Conservation (phyloP, 2,797 vertebrate species). For the Phoxinus dragarum region DNA sequence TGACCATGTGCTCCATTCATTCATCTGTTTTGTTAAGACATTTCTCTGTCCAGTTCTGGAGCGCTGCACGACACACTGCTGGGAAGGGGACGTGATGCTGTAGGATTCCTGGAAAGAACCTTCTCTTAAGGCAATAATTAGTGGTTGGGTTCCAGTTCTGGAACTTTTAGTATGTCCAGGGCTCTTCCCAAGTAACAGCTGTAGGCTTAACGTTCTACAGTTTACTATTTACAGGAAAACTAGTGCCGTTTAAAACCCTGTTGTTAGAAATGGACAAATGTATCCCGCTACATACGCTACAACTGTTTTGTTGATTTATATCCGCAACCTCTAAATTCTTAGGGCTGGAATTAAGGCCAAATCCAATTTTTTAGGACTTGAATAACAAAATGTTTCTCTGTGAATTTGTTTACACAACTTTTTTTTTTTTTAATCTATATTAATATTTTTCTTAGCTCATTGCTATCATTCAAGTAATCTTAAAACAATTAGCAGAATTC, state of each 20-base stretch:
- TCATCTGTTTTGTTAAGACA: slow-evolving; percentile 65
- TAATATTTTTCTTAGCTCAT: background rate
- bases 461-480: background rate
- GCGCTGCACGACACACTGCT: slow-evolving; percentile 70
- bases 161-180: slow-evolving; percentile 61
- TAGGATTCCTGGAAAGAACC: slow-evolving; percentile 77
- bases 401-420: background rate
- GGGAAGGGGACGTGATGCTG: slow-evolving; percentile 72
- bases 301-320: background rate
- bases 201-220: slow-evolving; percentile 34
- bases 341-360: background rate
- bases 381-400: background rate
- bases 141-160: slow-evolving; percentile 68
- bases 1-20: slow-evolving; percentile 43
- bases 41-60: slow-evolving; percentile 73
- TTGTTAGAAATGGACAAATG: slow-evolving; percentile 9
- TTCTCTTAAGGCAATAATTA: slow-evolving; percentile 75
- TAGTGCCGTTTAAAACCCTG: background rate
- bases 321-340: background rate
- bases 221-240: slow-evolving; percentile 35
- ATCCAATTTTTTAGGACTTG: background rate
- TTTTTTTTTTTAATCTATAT: background rate
- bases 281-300: background rate
- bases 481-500: background rate
- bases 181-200: slow-evolving; percentile 38